Evolutionary conservation across 2,888 invertebrate species (phyloP).

Genomic region (Caenorhabditis sp.): DNA sequence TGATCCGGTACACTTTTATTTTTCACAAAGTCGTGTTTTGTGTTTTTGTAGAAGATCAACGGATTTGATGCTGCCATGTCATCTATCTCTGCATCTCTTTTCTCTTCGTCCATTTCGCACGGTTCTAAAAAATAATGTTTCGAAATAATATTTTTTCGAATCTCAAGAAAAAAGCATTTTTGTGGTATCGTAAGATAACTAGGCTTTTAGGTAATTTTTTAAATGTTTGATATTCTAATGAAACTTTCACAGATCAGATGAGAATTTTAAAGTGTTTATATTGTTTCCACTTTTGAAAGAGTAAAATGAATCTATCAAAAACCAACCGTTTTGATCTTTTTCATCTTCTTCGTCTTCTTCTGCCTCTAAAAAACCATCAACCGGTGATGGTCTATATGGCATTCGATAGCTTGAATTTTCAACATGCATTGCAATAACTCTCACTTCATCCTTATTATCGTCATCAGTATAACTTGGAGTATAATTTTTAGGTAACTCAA

Average conservation of each 20-base stretch:
- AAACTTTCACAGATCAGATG: no score
- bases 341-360: slow-evolving; percentile 21
- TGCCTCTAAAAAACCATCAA: slow-evolving; percentile 10
- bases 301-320: background rate
- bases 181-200: no score
- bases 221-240: no score
- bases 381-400: background rate
- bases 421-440: slow-evolving; percentile 48
- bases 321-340: background rate
- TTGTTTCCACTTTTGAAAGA: no score
- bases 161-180: no score
- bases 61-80: slow-evolving; percentile 20
- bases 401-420: slow-evolving; percentile 19
- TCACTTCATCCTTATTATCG: slow-evolving; percentile 12
- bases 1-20: slow-evolving; percentile 40
- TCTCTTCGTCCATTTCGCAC: background rate
- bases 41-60: slow-evolving; percentile 35
- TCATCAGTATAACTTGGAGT: slow-evolving; percentile 14
- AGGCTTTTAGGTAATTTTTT: no score
- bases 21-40: slow-evolving; percentile 32
- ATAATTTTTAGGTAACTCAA: slow-evolving; percentile 15
- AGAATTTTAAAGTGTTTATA: no score
- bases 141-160: no score
- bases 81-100: slow-evolving; percentile 25
- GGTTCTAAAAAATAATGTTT: background rate